Evolutionary conservation across 1,140 invertebrate species (phyloP).

Genomic region (Pseudomyrmex flavicornis): DNA sequence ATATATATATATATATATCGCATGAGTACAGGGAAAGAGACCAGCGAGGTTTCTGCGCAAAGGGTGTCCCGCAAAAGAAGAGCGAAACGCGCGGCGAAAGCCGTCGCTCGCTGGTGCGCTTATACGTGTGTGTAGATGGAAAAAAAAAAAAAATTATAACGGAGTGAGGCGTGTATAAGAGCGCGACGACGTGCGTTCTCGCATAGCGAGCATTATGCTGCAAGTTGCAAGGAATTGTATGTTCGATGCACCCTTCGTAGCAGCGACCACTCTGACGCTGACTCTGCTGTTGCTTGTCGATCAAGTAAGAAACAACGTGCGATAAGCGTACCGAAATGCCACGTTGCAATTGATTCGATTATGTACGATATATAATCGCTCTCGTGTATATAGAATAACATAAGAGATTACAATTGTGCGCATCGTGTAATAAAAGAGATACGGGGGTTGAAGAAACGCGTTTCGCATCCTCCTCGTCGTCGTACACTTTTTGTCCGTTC

Average conservation of each 20-base stretch:
- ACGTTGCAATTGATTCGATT: neutral
- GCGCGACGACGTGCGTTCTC: neutral
- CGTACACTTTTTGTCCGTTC: neutral
- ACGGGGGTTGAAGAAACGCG: neutral
- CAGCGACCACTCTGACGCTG: constrained; percentile 62
- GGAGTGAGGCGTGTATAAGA: neutral
- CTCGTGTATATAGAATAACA: neutral
- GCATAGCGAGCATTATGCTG: constrained; percentile 64
- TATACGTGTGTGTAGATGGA: too few relatives aligned
- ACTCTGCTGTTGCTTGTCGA: constrained; percentile 62
- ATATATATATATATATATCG: too few relatives aligned
- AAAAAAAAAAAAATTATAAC: too few relatives aligned
- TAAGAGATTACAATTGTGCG: neutral
- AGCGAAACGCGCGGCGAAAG: too few relatives aligned
- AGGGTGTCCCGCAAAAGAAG: too few relatives aligned
- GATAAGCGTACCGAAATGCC: neutral
- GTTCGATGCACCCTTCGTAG: constrained; percentile 27
- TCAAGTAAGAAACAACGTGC: constrained; percentile 64
- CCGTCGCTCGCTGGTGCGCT: too few relatives aligned
- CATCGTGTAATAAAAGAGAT: neutral
- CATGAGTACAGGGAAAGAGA: too few relatives aligned
- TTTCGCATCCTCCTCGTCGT: neutral
- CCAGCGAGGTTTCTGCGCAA: too few relatives aligned
- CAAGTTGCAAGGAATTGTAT: constrained; percentile 41
- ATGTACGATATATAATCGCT: neutral